phyloP scores from a whole-genome alignment of 2,113 vertebrate species.

The Chloebia gouldiae region DNA sequence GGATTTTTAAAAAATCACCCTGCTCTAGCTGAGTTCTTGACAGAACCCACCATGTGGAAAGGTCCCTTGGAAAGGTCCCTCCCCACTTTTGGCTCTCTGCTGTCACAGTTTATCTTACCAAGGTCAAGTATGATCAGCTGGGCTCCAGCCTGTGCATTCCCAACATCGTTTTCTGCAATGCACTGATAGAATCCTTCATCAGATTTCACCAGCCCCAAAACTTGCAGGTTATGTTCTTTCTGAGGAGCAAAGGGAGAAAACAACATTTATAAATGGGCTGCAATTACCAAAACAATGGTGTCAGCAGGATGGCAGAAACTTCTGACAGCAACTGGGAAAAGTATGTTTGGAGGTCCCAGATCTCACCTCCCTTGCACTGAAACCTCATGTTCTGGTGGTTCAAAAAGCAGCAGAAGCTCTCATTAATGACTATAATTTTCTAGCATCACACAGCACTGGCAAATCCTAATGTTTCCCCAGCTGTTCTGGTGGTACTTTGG shows the following conservation, averaged over 20 bases:
- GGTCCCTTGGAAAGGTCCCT: background rate
- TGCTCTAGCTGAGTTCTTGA: background rate
- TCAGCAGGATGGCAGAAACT: background rate
- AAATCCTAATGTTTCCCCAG: background rate
- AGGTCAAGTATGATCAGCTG: conserved; percentile 95
- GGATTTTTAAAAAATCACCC: background rate
- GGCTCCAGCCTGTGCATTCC: conserved; percentile 91
- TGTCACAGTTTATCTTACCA: conserved; percentile 78
- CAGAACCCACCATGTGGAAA: background rate
- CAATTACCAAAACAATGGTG: background rate
- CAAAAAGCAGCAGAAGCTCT: background rate
- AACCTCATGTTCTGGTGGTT: background rate
- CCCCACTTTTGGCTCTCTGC: background rate
- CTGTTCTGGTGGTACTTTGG: background rate
- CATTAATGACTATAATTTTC: background rate
- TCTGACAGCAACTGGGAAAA: background rate
- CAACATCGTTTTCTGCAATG: conserved; percentile 93
- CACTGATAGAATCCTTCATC: conserved; percentile 99
- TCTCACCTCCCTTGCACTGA: background rate
- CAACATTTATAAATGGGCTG: background rate
- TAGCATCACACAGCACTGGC: background rate
- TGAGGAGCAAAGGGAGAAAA: conserved; percentile 54
- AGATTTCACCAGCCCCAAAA: conserved; percentile 94
- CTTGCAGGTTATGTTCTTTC: conserved; percentile 98
- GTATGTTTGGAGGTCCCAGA: background rate